Conservation (phyloP, 1,140 invertebrate species). For the Trachymyrmex septentrionalis region DNA sequence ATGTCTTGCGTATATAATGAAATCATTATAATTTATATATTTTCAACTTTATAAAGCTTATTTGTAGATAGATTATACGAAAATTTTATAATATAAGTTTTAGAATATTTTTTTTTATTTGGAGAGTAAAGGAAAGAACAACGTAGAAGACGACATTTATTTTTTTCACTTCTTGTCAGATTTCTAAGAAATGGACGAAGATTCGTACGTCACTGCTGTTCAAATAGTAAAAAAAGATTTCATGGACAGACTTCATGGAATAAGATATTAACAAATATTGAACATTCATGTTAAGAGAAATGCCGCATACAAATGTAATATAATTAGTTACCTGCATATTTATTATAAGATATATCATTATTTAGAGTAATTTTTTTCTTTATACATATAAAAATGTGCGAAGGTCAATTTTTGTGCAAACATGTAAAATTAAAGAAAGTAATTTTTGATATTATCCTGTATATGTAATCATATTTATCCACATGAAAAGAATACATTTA, state of each 20-base stretch:
- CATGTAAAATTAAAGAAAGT: not conserved
- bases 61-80: not conserved
- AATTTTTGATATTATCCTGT: not conserved
- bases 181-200: slow-evolving; percentile 34
- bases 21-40: not conserved
- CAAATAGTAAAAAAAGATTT: slow-evolving; percentile 42
- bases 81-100: not conserved
- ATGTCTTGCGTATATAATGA: not conserved
- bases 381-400: not conserved
- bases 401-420: not conserved
- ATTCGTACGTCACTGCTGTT: slow-evolving; percentile 38
- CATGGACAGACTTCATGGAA: not conserved
- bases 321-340: not conserved
- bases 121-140: not conserved
- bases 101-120: not conserved
- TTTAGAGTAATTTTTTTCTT: not conserved
- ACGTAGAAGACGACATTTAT: not conserved
- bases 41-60: not conserved
- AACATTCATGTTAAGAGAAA: slow-evolving; percentile 26
- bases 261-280: slow-evolving; percentile 55
- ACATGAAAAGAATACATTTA: not conserved
- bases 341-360: not conserved
- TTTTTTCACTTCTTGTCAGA: not conserved
- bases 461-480: not conserved
- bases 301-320: not conserved